Percentiles rank a stretch among this genome's conserved stretches.
Evolutionary conservation across 2,113 vertebrate genomes (phyloP).

Genomic region (Myiozetetes cayanensis): DNA sequence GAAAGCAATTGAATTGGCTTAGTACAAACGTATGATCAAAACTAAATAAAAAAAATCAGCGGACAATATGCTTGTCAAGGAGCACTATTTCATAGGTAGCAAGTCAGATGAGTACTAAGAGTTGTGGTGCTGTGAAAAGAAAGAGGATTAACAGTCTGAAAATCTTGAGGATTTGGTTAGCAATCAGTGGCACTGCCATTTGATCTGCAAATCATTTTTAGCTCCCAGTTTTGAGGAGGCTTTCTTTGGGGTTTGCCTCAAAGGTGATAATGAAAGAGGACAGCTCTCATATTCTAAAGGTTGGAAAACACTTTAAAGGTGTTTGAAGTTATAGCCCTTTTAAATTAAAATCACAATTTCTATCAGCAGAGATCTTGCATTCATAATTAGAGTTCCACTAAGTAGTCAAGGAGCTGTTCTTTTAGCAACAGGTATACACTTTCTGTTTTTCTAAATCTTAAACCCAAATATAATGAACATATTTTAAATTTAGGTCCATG

Average conservation of each 20-base stretch:
- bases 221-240: neutral
- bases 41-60: neutral
- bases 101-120: neutral
- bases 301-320: neutral
- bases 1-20: neutral
- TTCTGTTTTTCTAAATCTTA: neutral
- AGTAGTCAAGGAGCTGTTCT: neutral
- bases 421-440: neutral
- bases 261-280: neutral
- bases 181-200: neutral
- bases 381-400: neutral
- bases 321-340: neutral
- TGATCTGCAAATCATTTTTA: neutral
- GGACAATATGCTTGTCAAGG: neutral
- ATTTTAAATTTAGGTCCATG: neutral
- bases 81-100: neutral
- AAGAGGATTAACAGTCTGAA: neutral
- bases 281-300: neutral
- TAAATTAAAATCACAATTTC: neutral
- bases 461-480: neutral
- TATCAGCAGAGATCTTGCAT: neutral
- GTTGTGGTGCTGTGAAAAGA: neutral
- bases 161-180: neutral
- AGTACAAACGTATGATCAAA: neutral
- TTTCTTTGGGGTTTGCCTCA: neutral